Percentiles rank a stretch among this genome's conserved stretches.
phyloP scores from a whole-genome alignment of 2,113 vertebrate species.

The Ivindomyrus marchei region DNA sequence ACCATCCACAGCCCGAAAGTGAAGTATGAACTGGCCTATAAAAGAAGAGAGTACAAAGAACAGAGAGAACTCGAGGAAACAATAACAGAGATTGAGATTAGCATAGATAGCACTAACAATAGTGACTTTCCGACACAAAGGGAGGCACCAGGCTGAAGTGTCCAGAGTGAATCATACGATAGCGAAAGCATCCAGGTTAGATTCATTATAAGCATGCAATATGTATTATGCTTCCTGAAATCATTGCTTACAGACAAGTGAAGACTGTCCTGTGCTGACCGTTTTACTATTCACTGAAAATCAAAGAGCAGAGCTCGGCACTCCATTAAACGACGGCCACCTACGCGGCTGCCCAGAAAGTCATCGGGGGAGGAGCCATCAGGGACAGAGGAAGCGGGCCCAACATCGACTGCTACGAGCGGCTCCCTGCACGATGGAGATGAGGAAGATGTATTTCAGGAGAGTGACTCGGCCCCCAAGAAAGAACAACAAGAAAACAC shows the following conservation, averaged over 20 bases:
- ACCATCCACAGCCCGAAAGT: neutral
- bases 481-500: neutral
- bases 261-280: neutral
- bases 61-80: neutral
- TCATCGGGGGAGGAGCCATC: constrained; percentile 46
- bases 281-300: neutral
- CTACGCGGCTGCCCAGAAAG: constrained; percentile 51
- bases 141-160: neutral
- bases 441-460: constrained; percentile 31
- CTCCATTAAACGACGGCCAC: constrained; percentile 58
- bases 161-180: neutral
- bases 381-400: neutral
- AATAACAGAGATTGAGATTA: neutral
- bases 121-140: neutral
- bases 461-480: neutral
- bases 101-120: neutral
- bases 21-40: neutral
- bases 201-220: neutral
- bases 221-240: neutral
- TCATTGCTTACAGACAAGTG: neutral
- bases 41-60: neutral
- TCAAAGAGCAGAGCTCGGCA: constrained; percentile 51
- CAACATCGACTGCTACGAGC: neutral
- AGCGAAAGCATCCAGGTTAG: neutral
- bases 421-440: neutral